Conservation (phyloP, 2,888 invertebrate genomes). For the Ormia ochracea region DNA sequence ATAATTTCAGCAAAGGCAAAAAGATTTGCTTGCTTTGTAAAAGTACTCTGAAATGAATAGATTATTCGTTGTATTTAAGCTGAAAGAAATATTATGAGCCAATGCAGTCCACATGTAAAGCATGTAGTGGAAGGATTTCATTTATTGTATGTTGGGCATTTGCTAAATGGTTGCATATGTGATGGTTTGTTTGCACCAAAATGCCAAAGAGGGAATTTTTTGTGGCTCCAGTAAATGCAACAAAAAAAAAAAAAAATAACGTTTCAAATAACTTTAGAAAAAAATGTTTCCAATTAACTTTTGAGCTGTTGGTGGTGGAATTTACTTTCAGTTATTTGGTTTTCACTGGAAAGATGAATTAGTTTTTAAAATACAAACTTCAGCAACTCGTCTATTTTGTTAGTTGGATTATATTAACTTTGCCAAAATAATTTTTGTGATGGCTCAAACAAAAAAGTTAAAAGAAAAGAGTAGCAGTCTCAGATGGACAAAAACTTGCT, state of each 20-base stretch:
- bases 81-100: too few species aligned
- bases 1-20: too few species aligned
- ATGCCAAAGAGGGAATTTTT: conserved; percentile 47
- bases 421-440: conserved; percentile 23
- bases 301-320: conserved; percentile 40
- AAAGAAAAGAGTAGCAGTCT: too few species aligned
- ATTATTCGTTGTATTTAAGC: too few species aligned
- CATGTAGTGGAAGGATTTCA: not conserved
- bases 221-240: conserved; percentile 27
- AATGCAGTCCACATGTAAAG: too few species aligned
- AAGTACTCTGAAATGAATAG: too few species aligned
- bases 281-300: conserved; percentile 60
- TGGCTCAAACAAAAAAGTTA: not conserved
- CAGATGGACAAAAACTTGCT: too few species aligned
- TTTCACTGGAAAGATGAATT: conserved; percentile 33
- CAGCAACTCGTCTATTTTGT: not conserved
- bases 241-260: not conserved
- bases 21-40: too few species aligned
- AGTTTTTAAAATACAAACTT: conserved; percentile 30
- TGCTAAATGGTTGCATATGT: not conserved
- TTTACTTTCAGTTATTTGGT: conserved; percentile 19
- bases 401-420: conserved; percentile 10
- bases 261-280: conserved; percentile 24
- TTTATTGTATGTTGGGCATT: not conserved
- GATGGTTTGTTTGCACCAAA: conserved; percentile 21